Evolutionary conservation across 2,797 vertebrate species (phyloP).

Genomic region (Macrochelys suwanniensis): DNA sequence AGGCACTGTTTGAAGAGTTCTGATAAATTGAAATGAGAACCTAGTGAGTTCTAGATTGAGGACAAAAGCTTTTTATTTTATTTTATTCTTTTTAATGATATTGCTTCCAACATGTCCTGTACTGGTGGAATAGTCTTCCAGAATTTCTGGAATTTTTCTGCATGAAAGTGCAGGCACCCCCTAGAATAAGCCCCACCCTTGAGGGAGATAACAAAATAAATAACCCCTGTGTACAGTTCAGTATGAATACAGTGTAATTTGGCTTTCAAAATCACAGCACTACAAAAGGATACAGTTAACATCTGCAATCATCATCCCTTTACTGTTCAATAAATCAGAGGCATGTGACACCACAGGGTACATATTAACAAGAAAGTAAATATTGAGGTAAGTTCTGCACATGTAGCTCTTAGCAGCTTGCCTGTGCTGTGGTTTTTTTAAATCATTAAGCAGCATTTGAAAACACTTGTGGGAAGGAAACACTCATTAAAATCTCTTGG

Average conservation of each 20-base stretch:
- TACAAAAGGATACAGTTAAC: rapidly evolving
- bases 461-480: not conserved
- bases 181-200: not conserved
- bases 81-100: not conserved
- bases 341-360: not conserved
- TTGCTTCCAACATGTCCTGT: not conserved
- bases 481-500: not conserved
- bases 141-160: not conserved
- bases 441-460: not conserved
- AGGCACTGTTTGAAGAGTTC: not conserved
- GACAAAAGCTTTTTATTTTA: not conserved
- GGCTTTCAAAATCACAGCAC: not conserved
- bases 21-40: not conserved
- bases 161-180: not conserved
- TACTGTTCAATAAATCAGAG: rapidly evolving
- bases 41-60: not conserved
- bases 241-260: rapidly evolving
- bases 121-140: not conserved
- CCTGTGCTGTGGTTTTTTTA: rapidly evolving
- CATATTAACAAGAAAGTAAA: not conserved
- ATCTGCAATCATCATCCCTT: rapidly evolving
- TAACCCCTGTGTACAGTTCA: not conserved
- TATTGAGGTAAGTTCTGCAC: not conserved
- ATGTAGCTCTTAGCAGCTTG: not conserved
- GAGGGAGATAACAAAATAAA: not conserved